Percentiles rank a stretch among this genome's conserved stretches.
These are phyloP conservation scores for Dinomys branickii DNA, from an alignment of 2,113 vertebrate genomes.

Conservation along the genomic window DNA sequence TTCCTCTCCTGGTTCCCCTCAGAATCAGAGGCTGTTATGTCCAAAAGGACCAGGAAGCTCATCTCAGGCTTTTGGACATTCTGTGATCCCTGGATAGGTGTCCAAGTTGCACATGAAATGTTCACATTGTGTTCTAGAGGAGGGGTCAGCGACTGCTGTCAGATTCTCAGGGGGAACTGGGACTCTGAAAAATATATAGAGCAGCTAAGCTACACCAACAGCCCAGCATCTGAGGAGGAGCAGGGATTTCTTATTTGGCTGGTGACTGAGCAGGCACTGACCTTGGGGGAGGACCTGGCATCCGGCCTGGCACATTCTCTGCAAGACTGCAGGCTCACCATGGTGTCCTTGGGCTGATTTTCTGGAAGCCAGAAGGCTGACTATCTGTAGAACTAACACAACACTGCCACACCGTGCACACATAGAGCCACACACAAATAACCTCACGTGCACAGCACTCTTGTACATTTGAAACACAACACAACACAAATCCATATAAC, in stretches of 20 bases:
- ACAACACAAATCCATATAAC: background rate
- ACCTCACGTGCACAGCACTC: background rate
- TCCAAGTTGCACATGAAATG: background rate
- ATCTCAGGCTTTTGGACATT: background rate
- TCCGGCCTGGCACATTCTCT: too few species aligned
- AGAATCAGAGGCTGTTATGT: background rate
- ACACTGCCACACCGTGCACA: background rate
- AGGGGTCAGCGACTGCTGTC: background rate
- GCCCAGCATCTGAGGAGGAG: background rate
- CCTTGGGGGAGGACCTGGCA: background rate
- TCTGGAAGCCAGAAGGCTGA: background rate
- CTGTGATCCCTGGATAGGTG: background rate
- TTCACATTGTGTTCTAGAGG: background rate
- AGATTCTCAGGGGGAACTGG: background rate
- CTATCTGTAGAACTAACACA: background rate
- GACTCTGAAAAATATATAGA: background rate
- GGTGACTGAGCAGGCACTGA: background rate
- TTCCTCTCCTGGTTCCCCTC: background rate
- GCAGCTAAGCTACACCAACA: too few species aligned
- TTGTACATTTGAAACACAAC: background rate
- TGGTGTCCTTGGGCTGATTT: background rate
- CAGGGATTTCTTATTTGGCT: background rate
- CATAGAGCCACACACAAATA: background rate
- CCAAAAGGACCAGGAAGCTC: too few species aligned
- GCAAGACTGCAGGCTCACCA: background rate